phyloP scores from a whole-genome alignment of 2,113 vertebrate species.

The Haemorhous mexicanus region DNA sequence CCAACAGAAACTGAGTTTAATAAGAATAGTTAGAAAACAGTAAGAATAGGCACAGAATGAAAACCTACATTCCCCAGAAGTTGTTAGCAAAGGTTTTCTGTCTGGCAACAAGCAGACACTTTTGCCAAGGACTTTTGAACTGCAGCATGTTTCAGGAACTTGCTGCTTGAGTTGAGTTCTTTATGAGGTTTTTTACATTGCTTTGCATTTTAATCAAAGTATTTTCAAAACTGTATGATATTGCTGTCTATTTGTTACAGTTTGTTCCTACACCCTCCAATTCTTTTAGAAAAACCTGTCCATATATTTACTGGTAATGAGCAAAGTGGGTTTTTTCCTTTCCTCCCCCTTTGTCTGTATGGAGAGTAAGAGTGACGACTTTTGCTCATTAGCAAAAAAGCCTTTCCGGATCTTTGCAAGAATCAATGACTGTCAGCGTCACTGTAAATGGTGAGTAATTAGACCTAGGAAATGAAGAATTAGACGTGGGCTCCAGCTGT shows the following conservation, averaged over 20 bases:
- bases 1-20: background rate
- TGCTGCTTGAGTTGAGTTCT: background rate
- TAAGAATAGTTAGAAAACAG: background rate
- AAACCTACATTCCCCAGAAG: background rate
- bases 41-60: background rate
- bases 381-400: conserved; percentile 50
- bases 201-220: background rate
- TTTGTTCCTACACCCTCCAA: background rate
- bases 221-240: background rate
- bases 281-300: background rate
- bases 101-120: background rate
- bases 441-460: conserved; percentile 37
- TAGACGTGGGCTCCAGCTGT: background rate
- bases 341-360: background rate
- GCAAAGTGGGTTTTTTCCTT: background rate
- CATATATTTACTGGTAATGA: background rate
- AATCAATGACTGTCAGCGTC: conserved; percentile 30
- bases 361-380: background rate
- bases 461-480: conserved; percentile 31
- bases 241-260: background rate
- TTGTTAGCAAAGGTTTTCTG: background rate
- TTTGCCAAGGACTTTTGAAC: background rate
- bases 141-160: background rate
- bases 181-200: background rate
- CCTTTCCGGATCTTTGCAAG: conserved; percentile 38